Evolutionary conservation across 2,888 invertebrate genomes (phyloP).

Genomic region (Nomada fabriciana): DNA sequence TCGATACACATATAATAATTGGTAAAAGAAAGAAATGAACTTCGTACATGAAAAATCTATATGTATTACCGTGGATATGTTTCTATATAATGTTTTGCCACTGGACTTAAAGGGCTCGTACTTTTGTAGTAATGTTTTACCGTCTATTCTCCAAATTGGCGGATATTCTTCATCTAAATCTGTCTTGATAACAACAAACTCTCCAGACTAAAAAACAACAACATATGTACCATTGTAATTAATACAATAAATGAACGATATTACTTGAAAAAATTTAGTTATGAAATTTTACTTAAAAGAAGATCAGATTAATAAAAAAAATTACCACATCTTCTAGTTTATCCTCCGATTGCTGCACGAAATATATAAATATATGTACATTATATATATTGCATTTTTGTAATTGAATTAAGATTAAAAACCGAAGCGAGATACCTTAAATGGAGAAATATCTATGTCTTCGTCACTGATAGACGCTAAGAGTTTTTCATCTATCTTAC

Average conservation of each 20-base stretch:
- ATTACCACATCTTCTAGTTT: conserved; percentile 79
- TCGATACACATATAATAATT: neutral
- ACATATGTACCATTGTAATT: conserved; percentile 4
- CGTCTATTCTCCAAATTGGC: conserved; percentile 96
- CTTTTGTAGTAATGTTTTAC: conserved; percentile 92
- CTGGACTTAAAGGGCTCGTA: conserved; percentile 93
- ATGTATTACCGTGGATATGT: conserved; percentile 91
- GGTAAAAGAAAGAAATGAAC: neutral
- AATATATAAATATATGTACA: conserved; percentile 25
- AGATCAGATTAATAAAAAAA: conserved; percentile 27
- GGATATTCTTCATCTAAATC: conserved; percentile 94
- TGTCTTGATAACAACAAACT: conserved; percentile 94
- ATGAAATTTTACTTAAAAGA: conserved; percentile 7
- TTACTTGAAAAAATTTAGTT: neutral
- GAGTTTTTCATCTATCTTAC: conserved; percentile 81
- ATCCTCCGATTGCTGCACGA: conserved; percentile 76
- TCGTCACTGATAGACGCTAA: conserved; percentile 80
- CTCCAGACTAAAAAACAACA: conserved; percentile 89
- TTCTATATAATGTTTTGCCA: conserved; percentile 92
- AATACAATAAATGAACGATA: neutral
- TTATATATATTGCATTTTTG: neutral
- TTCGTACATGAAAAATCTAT: neutral
- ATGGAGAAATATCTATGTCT: conserved; percentile 82
- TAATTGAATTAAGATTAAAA: neutral
- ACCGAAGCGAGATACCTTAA: conserved; percentile 75